Evolutionary conservation across 2,797 vertebrate genomes (phyloP).

Genomic region (Chaunax sp.): DNA sequence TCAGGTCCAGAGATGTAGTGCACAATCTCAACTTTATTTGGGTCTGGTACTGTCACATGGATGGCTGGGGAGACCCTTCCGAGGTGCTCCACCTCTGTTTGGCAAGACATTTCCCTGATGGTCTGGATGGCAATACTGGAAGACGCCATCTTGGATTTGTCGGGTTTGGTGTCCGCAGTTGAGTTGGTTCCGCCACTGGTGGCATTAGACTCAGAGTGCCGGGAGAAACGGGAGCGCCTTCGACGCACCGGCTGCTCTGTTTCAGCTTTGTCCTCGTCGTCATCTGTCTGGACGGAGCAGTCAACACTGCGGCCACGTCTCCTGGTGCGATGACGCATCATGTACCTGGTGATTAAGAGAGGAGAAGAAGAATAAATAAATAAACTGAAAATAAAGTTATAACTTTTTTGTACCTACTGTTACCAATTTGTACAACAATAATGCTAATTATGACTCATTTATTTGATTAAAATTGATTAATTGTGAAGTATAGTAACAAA

Average conservation of each 20-base stretch:
- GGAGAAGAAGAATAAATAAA: no score
- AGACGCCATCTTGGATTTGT: slow-evolving; percentile 75
- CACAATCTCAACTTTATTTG: slow-evolving; percentile 94
- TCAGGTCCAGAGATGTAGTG: slow-evolving; percentile 98
- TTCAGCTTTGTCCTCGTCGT: slow-evolving; percentile 92
- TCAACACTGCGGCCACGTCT: slow-evolving; percentile 91
- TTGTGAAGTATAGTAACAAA: no score
- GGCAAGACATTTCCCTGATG: slow-evolving; percentile 95
- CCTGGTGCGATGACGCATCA: slow-evolving; percentile 89
- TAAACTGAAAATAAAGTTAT: no score
- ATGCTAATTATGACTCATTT: no score
- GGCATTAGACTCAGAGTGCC: slow-evolving; percentile 87
- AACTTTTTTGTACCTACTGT: no score
- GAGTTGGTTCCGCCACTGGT: slow-evolving; percentile 71
- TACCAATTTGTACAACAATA: no score
- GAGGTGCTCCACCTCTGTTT: slow-evolving; percentile 94
- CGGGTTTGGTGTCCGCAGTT: slow-evolving; percentile 61
- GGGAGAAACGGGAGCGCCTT: slow-evolving; percentile 90
- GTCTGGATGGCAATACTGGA: slow-evolving; percentile 96
- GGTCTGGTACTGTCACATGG: slow-evolving; percentile 93
- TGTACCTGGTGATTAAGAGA: slow-evolving; percentile 74
- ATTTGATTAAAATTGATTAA: background rate
- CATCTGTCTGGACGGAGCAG: slow-evolving; percentile 96
- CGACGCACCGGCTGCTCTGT: slow-evolving; percentile 94
- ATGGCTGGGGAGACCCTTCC: slow-evolving; percentile 93